These are phyloP conservation scores for Podabrus alpinus DNA, from an alignment of 2,888 invertebrate genomes.

Conservation along the genomic window DNA sequence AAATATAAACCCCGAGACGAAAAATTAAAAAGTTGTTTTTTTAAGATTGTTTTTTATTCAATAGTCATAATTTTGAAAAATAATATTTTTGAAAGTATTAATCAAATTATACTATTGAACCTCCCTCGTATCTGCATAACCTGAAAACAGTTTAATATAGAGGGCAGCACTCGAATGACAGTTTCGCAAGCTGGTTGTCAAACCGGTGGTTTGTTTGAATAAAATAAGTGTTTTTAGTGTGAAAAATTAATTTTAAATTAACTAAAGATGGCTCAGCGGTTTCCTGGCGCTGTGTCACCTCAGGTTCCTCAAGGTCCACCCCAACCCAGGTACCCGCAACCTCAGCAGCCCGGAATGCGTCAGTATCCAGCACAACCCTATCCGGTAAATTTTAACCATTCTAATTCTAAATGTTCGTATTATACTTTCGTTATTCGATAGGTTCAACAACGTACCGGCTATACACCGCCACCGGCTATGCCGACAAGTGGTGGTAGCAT, in stretches of 20 bases:
- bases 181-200: not conserved
- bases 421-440: conserved; percentile 31
- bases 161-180: not conserved
- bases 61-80: too few species aligned
- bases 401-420: not conserved
- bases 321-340: conserved; percentile 63
- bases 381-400: conserved; percentile 60
- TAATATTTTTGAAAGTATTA: too few species aligned
- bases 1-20: too few species aligned
- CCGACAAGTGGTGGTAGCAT: conserved; percentile 59
- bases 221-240: not conserved
- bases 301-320: conserved; percentile 61
- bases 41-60: too few species aligned
- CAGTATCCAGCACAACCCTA: conserved; percentile 76
- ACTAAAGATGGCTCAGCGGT: conserved; percentile 60
- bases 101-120: too few species aligned
- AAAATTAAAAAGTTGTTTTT: too few species aligned
- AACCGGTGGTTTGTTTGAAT: not conserved
- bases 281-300: conserved; percentile 59
- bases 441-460: conserved; percentile 68
- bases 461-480: conserved; percentile 68
- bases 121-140: not conserved
- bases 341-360: conserved; percentile 68
- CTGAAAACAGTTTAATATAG: not conserved
- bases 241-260: not conserved